phyloP scores from a whole-genome alignment of 1,140 invertebrate genomes.

The Euura saliciscinereae region DNA sequence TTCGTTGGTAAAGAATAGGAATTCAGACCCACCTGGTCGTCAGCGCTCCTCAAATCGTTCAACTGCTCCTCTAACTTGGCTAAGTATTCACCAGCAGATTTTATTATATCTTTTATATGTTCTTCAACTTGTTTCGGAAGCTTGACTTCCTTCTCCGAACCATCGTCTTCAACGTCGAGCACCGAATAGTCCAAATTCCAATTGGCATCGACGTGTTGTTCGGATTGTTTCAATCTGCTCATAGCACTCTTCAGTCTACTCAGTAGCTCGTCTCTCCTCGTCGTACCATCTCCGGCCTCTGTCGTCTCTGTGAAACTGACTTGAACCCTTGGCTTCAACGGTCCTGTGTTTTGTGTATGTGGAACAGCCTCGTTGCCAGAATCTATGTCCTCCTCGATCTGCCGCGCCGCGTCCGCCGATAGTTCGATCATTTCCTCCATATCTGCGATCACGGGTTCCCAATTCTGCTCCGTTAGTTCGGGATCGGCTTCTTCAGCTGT shows the following conservation, averaged over 20 bases:
- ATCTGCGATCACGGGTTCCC: neutral
- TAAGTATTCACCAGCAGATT: conserved; percentile 33
- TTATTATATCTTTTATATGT: conserved; percentile 28
- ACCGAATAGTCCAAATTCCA: conserved; percentile 14
- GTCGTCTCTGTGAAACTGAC: conserved; percentile 10
- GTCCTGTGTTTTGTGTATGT: neutral
- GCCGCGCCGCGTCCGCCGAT: neutral
- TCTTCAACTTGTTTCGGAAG: conserved; percentile 29
- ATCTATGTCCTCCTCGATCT: neutral
- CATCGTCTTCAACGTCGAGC: conserved; percentile 15
- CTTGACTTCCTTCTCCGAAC: conserved; percentile 3
- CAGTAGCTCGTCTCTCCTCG: conserved; percentile 22
- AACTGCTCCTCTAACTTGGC: conserved; percentile 34
- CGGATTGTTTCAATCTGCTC: conserved; percentile 29
- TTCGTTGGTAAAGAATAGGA: too few species aligned
- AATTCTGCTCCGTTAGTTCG: neutral
- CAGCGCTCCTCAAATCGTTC: conserved; percentile 33
- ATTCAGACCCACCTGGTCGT: conserved; percentile 26
- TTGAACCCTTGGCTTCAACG: neutral
- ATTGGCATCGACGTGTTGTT: conserved; percentile 19
- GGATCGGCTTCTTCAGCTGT: neutral
- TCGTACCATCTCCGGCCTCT: conserved; percentile 4
- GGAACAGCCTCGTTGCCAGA: neutral
- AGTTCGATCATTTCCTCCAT: neutral
- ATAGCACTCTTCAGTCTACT: conserved; percentile 21